phyloP scores from a whole-genome alignment of 2,797 vertebrate genomes.

The Aphelocoma californica region DNA sequence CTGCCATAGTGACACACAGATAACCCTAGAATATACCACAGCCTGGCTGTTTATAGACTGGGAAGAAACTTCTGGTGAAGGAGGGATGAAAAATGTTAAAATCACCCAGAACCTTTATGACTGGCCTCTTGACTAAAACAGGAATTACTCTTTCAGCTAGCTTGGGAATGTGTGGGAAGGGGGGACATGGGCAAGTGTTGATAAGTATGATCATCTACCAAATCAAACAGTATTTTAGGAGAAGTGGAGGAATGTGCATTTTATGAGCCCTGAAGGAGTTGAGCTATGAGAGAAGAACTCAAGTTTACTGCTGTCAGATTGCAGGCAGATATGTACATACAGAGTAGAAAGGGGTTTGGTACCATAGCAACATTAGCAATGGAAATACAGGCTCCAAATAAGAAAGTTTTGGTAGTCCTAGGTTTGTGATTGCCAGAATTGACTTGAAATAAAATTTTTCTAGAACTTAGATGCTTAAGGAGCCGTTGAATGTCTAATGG shows the following conservation, averaged over 20 bases:
- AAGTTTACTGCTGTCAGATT: background rate
- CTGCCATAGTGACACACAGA: background rate
- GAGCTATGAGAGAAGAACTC: conserved; percentile 6
- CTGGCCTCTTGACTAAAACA: background rate
- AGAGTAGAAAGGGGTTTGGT: background rate
- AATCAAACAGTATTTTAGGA: conserved; percentile 16
- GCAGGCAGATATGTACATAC: background rate
- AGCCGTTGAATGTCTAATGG: background rate
- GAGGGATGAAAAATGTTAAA: background rate
- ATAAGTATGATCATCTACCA: background rate
- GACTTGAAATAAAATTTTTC: background rate
- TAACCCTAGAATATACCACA: background rate
- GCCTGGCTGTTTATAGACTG: background rate
- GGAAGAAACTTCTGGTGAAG: background rate
- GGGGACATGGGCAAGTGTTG: background rate
- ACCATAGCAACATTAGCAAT: background rate
- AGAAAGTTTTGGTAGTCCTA: background rate
- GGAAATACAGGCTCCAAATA: background rate
- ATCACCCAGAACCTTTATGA: background rate
- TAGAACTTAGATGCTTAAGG: background rate
- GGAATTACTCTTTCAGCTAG: background rate
- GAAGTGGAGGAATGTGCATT: conserved; percentile 11
- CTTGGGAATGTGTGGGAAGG: background rate
- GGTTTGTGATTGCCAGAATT: background rate
- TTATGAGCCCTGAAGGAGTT: conserved; percentile 35